Conservation (phyloP, 2,888 invertebrate species). For the Ormyrus labotus region DNA sequence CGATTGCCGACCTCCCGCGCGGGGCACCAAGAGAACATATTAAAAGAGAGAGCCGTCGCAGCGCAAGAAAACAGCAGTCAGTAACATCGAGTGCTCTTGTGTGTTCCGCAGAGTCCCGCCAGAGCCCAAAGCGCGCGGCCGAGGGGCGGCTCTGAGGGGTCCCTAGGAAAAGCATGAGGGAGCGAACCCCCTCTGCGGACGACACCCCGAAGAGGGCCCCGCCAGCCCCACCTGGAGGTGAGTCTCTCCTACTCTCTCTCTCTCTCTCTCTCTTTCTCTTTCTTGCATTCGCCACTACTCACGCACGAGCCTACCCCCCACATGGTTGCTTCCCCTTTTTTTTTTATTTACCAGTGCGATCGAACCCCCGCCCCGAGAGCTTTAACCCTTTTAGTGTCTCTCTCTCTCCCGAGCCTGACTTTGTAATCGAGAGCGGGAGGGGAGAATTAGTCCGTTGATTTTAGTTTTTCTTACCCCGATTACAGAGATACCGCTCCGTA, state of each 20-base stretch:
- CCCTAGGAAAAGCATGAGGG: slow-evolving; percentile 71
- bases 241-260: slow-evolving; percentile 59
- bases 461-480: no score
- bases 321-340: not conserved
- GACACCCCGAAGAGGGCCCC: slow-evolving; percentile 75
- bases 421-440: no score
- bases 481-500: no score
- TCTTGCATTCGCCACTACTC: no score
- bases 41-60: no score
- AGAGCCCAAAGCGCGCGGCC: slow-evolving; percentile 62
- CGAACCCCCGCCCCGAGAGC: slow-evolving; percentile 3
- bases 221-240: slow-evolving; percentile 73
- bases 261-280: slow-evolving; percentile 1
- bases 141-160: slow-evolving; percentile 65
- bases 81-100: no score
- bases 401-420: not conserved
- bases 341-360: slow-evolving; percentile 1
- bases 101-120: slow-evolving; percentile 53
- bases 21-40: no score
- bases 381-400: slow-evolving; percentile 17
- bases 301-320: no score
- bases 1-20: not conserved
- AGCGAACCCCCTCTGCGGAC: slow-evolving; percentile 74
- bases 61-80: no score
- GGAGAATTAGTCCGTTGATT: no score